Base-by-base conservation (phyloP, 92 coral and sea anemone species). In the Virgularia gustaviana region DNA sequence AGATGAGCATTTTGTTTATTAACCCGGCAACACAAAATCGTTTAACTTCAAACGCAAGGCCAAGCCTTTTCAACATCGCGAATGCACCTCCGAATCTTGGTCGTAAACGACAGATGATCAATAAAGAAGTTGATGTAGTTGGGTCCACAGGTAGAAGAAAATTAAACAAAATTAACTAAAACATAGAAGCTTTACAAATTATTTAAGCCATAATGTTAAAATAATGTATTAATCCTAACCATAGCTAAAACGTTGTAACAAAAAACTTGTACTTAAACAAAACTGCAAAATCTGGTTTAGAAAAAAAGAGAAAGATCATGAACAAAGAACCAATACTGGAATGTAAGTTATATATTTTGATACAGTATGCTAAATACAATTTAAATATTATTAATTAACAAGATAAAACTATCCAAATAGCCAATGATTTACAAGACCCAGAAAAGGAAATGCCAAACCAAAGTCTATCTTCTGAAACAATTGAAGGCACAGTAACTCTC, bases 11-110 rank as follows among this genome's bases (percentile, higher is more conserved):
- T 24, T 15, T 45, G 53, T 45, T 45, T 45, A 9, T 45, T 45
- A 45, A 45, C 53, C 11, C 53, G 3, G 20, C 53, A 45, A 45
- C 53, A 45, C 15, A 45, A 45, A 45, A 45, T 45, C 53, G 53
- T 45, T 45, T 45, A 9, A 45, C 53, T 45, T 45, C 53, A 45
- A 45, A 45, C 15, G 53, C 53, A 45, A 45, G 53, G 53, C 53
- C 53, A 45, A 45, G 53, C 53, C 15, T 45, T 45, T 45, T 45
- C 53, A 45, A 45, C 53, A 45, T 45, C 15, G 53, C 53, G 53
- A 45, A 45, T 45, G 53, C 53, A 2, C 53, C 53, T 24, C 10
- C 53, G 2, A 45, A 3, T 18, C 2, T 45, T 2, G 53, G 53
- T 45, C 10, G 53, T 45, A 45, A 45, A 45, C 53, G 53, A 24